Base-by-base conservation (phyloP, 2,888 invertebrate genomes). In the Lasius fuliginosus region DNA sequence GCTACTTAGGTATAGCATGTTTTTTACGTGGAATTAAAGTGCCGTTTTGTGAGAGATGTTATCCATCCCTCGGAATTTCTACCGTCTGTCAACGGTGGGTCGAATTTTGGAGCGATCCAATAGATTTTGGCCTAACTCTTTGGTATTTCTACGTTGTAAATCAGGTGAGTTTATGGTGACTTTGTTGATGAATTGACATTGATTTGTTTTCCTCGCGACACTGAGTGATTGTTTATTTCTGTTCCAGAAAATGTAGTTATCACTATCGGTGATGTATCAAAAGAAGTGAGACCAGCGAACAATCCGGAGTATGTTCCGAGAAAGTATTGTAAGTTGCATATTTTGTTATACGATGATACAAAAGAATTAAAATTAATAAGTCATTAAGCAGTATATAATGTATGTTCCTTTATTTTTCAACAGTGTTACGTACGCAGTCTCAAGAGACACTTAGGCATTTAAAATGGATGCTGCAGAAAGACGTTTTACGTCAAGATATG, bases 381-480 rank as follows among this genome's bases (percentile, higher is more conserved):
- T 84, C n/a, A 46, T 75, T 84, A 18, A 65, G 3, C 5, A 40
- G 8, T 27, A 36, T 40, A n/a, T 85, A n/a, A 74, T 18, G 23
- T 33, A 12, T 56, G 1, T 6, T 18, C 23, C 15, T 75, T 58
- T 76, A n/a, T 53, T 64, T 46, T 46, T 42, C 1, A n/a, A 74
- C 58, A 91, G 91, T 87, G 36, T 67, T 87, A n/a, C 69, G 85
- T 15, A 95, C 96, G 74, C 93, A 97, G 76, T 96, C 96, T 27
- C 98, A 98, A 95, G 97, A 97, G 84, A 96, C 97, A 0, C 95
- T 98, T 6, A 96, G 97, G 86, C 98, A 99, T 94, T 95, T 99
- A 90, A 96, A 98, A 96, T 99, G 99, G 99, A 98, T 99, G 97
- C 96, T 99, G 95, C 99, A 99, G 94, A 99, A 99, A 94, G 99